Evolutionary conservation across 1,140 invertebrate species (phyloP).

Genomic region (Bombus turneri): DNA sequence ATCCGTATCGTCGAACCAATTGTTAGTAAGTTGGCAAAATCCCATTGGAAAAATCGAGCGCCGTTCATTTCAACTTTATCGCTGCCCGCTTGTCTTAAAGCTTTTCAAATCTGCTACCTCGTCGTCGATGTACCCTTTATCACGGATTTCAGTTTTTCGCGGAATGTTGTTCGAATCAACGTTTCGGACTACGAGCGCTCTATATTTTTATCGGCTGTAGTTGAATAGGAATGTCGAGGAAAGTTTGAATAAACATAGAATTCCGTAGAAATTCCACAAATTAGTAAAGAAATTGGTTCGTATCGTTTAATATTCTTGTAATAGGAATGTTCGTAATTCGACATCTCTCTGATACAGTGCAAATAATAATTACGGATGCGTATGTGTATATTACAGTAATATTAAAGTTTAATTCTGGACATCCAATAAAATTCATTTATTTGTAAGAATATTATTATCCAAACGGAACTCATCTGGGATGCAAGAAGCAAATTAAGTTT

Average conservation of each 20-base stretch:
- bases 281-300: not conserved
- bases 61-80: slow-evolving; percentile 13
- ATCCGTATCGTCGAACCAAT: slow-evolving; percentile 28
- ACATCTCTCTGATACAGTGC: not conserved
- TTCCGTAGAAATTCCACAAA: not conserved
- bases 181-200: not conserved
- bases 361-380: not conserved
- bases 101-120: not conserved
- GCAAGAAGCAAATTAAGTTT: slow-evolving; percentile 37
- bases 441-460: not conserved
- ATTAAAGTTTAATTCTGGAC: no score
- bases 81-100: not conserved
- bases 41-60: slow-evolving; percentile 30
- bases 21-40: slow-evolving; percentile 42
- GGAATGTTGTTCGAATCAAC: not conserved
- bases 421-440: slow-evolving; percentile 25
- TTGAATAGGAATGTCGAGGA: not conserved
- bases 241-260: not conserved
- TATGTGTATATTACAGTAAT: not conserved
- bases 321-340: not conserved
- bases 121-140: not conserved
- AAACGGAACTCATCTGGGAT: slow-evolving; percentile 3
- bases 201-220: not conserved
- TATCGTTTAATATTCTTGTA: not conserved
- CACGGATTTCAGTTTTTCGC: not conserved